Base-by-base conservation (phyloP, 2,888 invertebrate genomes). In the Cartodere bifasciata region DNA sequence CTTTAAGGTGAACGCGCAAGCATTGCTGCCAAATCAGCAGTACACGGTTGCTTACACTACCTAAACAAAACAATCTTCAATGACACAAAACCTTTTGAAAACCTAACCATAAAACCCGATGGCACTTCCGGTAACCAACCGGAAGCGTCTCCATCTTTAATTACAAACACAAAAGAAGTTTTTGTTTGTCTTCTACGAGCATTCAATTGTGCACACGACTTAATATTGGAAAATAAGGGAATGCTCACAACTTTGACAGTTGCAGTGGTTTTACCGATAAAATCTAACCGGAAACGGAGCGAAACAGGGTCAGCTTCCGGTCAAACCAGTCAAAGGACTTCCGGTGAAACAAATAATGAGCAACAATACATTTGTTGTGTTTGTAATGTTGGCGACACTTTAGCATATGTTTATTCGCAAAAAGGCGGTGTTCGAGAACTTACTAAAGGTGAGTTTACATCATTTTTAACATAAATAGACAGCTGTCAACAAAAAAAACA, bases 311-410 rank as follows among this genome's bases (percentile, higher is more conserved):
- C 6, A 7, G 7, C n/a, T n/a, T n/a, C n/a, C n/a, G n/a, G n/a
- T n/a, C n/a, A n/a, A n/a, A n/a, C n/a, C n/a, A n/a, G n/a, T n/a
- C n/a, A n/a, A n/a, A n/a, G n/a, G n/a, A n/a, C n/a, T n/a, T n/a
- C 10, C 9, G 24, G 24, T 10, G 10, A 12, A 23, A 10, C 14
- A 13, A 20, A 28, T 3, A 11, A 4, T 5, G 16, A 13, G 10
- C 12, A 23, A 26, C 11, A 67, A 46, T 77, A 75, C 51, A 67
- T 82, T 26, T 81, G 83, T 21, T 88, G 88, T 54, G 76, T 80
- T 28, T 86, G 87, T 53, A 90, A 88, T 57, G 86, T 90, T 12
- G 88, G 88, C 1, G 88, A 90, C 55, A 84, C 83, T 25, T 65
- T 87, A 41, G 86, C 84, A n/a, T 90, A 86, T 53, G 80, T 90